A percentile compares a stretch with the other conserved stretches of the same genome.
Evolutionary conservation across 2,888 invertebrate genomes (phyloP).

Genomic region (Drosophila aldrichi): DNA sequence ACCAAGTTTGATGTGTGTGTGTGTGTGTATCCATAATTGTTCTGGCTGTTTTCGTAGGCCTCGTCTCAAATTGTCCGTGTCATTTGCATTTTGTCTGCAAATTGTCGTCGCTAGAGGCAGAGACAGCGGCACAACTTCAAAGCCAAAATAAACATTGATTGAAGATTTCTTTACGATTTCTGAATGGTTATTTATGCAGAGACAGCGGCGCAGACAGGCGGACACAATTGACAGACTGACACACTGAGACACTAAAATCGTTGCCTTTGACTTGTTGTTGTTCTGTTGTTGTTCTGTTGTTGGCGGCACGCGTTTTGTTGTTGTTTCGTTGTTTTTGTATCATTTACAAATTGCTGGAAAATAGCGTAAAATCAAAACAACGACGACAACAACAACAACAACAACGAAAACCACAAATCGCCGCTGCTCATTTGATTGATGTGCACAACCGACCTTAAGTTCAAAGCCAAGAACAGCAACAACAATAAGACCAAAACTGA

Average conservation of each 20-base stretch:
- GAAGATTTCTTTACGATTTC: conserved; percentile 82
- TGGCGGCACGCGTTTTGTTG: conserved; percentile 63
- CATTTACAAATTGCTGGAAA: conserved; percentile 78
- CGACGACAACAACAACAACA: conserved; percentile 46
- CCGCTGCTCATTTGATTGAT: conserved; percentile 72
- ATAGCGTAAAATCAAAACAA: conserved; percentile 67
- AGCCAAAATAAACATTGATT: conserved; percentile 77
- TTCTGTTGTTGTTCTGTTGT: conserved; percentile 37
- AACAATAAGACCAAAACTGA: conserved; percentile 10
- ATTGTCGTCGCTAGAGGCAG: conserved; percentile 73
- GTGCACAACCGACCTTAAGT: conserved; percentile 73
- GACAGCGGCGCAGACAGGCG: conserved; percentile 60
- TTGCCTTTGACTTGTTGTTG: conserved; percentile 54
- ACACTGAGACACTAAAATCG: conserved; percentile 81
- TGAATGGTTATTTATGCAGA: conserved; percentile 82
- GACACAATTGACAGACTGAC: conserved; percentile 79
- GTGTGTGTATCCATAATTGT: conserved; percentile 48
- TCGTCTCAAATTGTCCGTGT: conserved; percentile 68
- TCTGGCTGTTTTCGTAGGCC: conserved; percentile 54
- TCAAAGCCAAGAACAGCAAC: conserved; percentile 74
- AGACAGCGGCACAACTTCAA: conserved; percentile 66
- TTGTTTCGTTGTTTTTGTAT: conserved; percentile 56
- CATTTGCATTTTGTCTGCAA: conserved; percentile 81
- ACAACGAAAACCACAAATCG: conserved; percentile 51
- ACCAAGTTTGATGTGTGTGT: conserved; percentile 20